A percentile compares a stretch with the other conserved stretches of the same genome.
These are phyloP conservation scores for Pterocles burchelli DNA, from an alignment of 2,113 vertebrate species.

Conservation along the genomic window DNA sequence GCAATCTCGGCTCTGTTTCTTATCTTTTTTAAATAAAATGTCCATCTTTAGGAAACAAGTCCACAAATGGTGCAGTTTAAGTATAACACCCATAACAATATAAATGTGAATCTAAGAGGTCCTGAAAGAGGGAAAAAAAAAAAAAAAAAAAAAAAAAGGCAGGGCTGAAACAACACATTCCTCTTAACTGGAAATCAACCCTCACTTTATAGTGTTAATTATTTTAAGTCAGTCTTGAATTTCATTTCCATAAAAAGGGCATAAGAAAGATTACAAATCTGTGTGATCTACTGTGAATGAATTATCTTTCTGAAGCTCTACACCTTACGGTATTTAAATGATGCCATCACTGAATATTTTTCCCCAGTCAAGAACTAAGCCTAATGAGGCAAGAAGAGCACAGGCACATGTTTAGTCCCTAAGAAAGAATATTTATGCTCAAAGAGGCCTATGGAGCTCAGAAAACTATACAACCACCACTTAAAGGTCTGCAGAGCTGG, in stretches of 20 bases:
- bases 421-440: not conserved
- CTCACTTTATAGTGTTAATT: not conserved
- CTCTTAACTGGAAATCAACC: not conserved
- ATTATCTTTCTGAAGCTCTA: not conserved
- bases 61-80: not conserved
- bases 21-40: not conserved
- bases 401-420: not conserved
- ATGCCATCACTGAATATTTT: conserved; percentile 33
- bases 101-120: not conserved
- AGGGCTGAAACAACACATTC: not conserved
- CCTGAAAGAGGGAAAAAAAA: not conserved
- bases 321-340: conserved; percentile 4
- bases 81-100: not conserved
- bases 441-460: not conserved
- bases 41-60: not conserved
- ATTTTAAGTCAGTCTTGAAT: not conserved
- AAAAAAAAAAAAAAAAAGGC: not conserved
- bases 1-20: not conserved
- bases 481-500: not conserved
- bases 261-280: conserved; percentile 13
- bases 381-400: not conserved
- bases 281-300: not conserved
- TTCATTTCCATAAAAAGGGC: conserved; percentile 18
- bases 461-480: not conserved
- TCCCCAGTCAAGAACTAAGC: not conserved